Evolutionary conservation across 2,113 vertebrate species (phyloP).

Genomic region (Sturnira hondurensis): DNA sequence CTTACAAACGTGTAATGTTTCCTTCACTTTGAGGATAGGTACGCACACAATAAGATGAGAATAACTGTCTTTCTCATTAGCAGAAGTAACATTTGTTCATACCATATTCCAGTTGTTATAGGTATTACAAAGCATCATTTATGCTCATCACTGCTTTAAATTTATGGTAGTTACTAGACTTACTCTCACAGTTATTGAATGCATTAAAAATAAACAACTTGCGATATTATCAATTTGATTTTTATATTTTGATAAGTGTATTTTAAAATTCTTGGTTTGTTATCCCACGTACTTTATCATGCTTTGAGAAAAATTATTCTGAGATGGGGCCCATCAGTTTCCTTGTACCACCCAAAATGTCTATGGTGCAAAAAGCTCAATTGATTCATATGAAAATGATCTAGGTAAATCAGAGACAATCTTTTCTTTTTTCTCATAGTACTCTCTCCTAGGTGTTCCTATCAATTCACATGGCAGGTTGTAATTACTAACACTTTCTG

Average conservation of each 20-base stretch:
- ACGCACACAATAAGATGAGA: neutral
- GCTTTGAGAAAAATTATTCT: neutral
- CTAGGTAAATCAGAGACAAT: neutral
- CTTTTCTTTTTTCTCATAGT: neutral
- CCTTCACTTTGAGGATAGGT: neutral
- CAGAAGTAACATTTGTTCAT: neutral
- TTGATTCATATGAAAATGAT: neutral
- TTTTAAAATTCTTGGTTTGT: neutral
- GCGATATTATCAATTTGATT: neutral
- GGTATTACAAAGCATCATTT: neutral
- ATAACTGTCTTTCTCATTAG: neutral
- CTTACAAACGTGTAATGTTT: neutral
- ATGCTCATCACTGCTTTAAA: neutral
- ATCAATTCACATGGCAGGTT: neutral
- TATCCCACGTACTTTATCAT: neutral
- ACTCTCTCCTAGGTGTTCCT: neutral
- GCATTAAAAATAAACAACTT: neutral
- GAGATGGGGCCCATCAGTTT: neutral
- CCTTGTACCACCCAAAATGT: neutral
- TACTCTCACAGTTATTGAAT: neutral
- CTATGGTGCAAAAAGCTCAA: neutral
- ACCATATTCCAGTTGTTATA: neutral
- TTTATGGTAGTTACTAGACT: neutral
- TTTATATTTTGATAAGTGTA: neutral
- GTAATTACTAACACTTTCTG: neutral